Conservation (phyloP, 2,888 invertebrate genomes). For the Amaurobius ferox region DNA sequence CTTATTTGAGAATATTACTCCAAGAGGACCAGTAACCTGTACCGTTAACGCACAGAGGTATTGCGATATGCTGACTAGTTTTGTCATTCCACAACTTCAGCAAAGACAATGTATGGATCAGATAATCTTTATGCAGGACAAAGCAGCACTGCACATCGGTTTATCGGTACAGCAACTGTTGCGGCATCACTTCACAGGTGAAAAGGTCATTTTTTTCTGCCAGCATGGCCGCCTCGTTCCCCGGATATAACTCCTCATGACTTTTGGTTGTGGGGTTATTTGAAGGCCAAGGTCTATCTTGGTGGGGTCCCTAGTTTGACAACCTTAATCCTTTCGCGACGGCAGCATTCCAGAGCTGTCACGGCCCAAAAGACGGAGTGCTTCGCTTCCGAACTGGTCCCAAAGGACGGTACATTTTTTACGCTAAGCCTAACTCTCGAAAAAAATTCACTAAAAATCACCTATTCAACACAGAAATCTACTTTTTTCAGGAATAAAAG, state of each 20-base stretch:
- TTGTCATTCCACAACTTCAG: background rate
- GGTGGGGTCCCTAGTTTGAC: background rate
- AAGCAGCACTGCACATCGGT: no score
- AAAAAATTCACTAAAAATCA: no score
- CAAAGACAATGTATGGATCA: background rate
- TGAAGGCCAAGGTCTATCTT: background rate
- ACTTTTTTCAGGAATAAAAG: no score
- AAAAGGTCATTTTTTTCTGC: conserved; percentile 8
- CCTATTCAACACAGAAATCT: no score
- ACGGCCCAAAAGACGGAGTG: no score
- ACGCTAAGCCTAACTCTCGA: no score
- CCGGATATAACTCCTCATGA: no score
- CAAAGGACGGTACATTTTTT: no score
- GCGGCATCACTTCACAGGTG: conserved; percentile 12
- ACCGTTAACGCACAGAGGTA: conserved; percentile 18
- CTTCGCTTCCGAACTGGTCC: no score
- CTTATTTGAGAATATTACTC: conserved; percentile 26
- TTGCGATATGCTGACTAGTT: background rate
- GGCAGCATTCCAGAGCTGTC: no score
- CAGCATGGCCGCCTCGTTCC: conserved; percentile 12
- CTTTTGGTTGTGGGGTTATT: background rate
- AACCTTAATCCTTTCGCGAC: no score
- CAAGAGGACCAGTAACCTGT: conserved; percentile 17
- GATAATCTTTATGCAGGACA: background rate
- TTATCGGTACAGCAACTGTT: conserved; percentile 14